These are phyloP conservation scores for Pilophorus perplexus DNA, from an alignment of 2,888 invertebrate species.

Conservation along the genomic window DNA sequence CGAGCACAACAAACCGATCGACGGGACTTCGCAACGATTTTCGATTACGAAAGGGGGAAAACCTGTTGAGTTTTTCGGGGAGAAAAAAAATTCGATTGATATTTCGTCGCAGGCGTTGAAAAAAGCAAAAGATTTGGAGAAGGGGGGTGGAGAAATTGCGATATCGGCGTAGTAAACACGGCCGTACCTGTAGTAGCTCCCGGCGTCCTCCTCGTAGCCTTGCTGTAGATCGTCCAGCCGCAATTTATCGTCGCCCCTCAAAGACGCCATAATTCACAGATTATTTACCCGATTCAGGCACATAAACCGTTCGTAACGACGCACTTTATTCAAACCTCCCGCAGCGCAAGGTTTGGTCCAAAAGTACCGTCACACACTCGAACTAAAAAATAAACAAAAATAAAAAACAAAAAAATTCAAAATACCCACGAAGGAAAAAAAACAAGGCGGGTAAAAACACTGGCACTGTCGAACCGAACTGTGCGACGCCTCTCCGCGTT, in stretches of 20 bases:
- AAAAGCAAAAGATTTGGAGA: neutral
- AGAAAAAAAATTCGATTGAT: too few species aligned
- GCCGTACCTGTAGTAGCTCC: slow-evolving; percentile 49
- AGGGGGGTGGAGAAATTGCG: slow-evolving; percentile 32
- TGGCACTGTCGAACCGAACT: slow-evolving; percentile 48
- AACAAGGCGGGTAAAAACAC: slow-evolving; percentile 3
- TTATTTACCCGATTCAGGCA: slow-evolving; percentile 42
- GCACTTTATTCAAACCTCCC: too few species aligned
- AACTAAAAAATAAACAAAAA: too few species aligned
- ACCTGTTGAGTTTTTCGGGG: too few species aligned
- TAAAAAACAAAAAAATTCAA: slow-evolving; percentile 7
- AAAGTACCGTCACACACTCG: too few species aligned
- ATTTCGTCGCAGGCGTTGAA: too few species aligned
- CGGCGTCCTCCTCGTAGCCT: slow-evolving; percentile 49
- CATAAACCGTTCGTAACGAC: slow-evolving; percentile 44
- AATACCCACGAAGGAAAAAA: neutral
- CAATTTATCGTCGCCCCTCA: slow-evolving; percentile 49
- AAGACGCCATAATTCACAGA: slow-evolving; percentile 47
- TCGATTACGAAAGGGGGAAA: too few species aligned
- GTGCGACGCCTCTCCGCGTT: slow-evolving; percentile 56
- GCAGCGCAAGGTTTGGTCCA: too few species aligned
- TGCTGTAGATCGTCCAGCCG: slow-evolving; percentile 49
- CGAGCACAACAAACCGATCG: too few species aligned
- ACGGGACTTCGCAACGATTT: too few species aligned
- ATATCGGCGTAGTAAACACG: slow-evolving; percentile 43